Conservation (phyloP, 2,888 invertebrate species). For the Catocala sponsa region DNA sequence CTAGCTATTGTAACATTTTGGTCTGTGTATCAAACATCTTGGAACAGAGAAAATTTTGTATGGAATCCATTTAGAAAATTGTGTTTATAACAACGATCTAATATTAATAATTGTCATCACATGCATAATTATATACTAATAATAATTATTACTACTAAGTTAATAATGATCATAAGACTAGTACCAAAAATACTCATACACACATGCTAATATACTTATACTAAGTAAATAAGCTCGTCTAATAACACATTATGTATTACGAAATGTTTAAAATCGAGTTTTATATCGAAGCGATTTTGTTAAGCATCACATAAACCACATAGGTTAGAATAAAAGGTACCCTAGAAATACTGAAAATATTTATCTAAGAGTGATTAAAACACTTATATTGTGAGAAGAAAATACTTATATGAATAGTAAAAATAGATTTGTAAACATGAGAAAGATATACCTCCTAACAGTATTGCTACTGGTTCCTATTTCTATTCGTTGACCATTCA, state of each 20-base stretch:
- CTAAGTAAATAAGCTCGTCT: slow-evolving; percentile 28
- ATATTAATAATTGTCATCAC: slow-evolving; percentile 29
- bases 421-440: no score
- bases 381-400: no score
- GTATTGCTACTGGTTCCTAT: no score
- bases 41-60: no score
- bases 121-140: slow-evolving; percentile 24
- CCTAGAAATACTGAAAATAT: no score
- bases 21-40: no score
- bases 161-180: slow-evolving; percentile 44
- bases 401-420: no score
- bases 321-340: no score
- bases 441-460: no score
- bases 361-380: no score
- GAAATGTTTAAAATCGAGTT: background rate
- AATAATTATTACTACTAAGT: slow-evolving; percentile 4
- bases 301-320: slow-evolving; percentile 1
- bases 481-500: no score
- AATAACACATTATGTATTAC: slow-evolving; percentile 1
- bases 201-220: slow-evolving; percentile 15
- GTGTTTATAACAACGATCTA: slow-evolving; percentile 23
- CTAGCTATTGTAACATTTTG: no score
- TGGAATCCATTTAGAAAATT: background rate
- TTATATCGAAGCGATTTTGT: slow-evolving; percentile 18
- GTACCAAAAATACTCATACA: slow-evolving; percentile 38